phyloP scores from a whole-genome alignment of 2,888 invertebrate genomes.

The Argynnis bischoffii region DNA sequence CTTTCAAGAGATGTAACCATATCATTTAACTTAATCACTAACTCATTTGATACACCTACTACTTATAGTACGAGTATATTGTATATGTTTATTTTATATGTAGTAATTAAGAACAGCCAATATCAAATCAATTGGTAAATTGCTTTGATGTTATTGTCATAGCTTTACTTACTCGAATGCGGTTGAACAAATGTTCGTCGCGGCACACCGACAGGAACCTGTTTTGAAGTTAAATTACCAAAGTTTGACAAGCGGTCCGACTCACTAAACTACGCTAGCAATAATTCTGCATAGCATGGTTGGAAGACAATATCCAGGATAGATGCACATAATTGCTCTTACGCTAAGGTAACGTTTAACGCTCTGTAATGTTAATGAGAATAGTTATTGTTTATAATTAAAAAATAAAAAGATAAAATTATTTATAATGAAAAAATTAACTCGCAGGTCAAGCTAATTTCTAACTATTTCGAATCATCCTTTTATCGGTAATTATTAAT shows the following conservation, averaged over 20 bases:
- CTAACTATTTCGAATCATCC: no score
- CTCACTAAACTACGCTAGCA: slow-evolving; percentile 71
- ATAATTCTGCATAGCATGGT: slow-evolving; percentile 70
- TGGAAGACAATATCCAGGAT: slow-evolving; percentile 62
- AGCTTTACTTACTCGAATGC: slow-evolving; percentile 53
- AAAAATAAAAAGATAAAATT: no score
- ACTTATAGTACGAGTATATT: no score
- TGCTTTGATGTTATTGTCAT: slow-evolving; percentile 57
- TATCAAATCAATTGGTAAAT: slow-evolving; percentile 39
- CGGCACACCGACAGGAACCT: slow-evolving; percentile 67
- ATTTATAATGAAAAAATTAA: no score
- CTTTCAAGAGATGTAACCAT: no score
- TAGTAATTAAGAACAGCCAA: slow-evolving; percentile 4
- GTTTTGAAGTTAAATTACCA: slow-evolving; percentile 81
- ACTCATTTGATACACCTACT: no score
- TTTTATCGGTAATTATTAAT: no score
- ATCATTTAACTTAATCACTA: no score
- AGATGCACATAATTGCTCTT: slow-evolving; percentile 49
- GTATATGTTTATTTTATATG: no score
- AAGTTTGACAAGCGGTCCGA: slow-evolving; percentile 79
- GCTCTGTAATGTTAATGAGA: no score
- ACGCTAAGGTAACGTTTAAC: slow-evolving; percentile 34
- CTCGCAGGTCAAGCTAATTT: no score
- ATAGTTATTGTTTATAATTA: no score
- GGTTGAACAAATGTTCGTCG: slow-evolving; percentile 64